Evolutionary conservation across 2,797 vertebrate species (phyloP).

Genomic region (Garrulus glandarius): DNA sequence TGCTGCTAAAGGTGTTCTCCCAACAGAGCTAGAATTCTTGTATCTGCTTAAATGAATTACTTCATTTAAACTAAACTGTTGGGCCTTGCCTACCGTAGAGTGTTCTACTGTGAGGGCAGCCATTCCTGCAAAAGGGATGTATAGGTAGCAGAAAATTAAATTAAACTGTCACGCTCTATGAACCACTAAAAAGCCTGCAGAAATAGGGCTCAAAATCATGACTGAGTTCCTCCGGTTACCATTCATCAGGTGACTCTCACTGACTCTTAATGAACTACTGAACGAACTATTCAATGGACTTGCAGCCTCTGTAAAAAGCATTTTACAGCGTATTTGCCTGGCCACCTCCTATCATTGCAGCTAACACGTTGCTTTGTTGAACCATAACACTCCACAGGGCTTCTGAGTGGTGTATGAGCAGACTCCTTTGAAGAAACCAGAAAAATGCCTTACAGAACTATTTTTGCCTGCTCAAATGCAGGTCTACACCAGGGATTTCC

Average conservation of each 20-base stretch:
- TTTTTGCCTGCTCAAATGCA: not conserved
- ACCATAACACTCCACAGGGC: rapidly evolving
- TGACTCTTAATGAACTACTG: not conserved
- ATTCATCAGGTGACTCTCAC: not conserved
- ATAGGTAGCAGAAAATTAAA: not conserved
- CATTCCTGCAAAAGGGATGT: rapidly evolving
- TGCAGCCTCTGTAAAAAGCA: not conserved
- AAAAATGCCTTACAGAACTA: not conserved
- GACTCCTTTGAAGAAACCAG: rapidly evolving
- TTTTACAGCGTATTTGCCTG: not conserved
- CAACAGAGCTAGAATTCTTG: not conserved
- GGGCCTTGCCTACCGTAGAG: not conserved
- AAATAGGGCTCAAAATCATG: not conserved
- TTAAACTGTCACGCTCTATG: not conserved
- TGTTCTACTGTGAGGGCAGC: not conserved
- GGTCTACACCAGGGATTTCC: not conserved
- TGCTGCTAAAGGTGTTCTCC: not conserved
- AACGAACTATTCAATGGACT: not conserved
- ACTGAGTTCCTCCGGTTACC: not conserved
- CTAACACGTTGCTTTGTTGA: rapidly evolving
- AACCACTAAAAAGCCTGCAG: not conserved
- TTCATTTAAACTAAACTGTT: not conserved
- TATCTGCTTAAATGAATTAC: not conserved
- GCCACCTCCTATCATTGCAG: not conserved
- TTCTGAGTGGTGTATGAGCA: not conserved